Base-by-base conservation (phyloP, 2,797 vertebrate species). In the Cossypha heuglini region DNA sequence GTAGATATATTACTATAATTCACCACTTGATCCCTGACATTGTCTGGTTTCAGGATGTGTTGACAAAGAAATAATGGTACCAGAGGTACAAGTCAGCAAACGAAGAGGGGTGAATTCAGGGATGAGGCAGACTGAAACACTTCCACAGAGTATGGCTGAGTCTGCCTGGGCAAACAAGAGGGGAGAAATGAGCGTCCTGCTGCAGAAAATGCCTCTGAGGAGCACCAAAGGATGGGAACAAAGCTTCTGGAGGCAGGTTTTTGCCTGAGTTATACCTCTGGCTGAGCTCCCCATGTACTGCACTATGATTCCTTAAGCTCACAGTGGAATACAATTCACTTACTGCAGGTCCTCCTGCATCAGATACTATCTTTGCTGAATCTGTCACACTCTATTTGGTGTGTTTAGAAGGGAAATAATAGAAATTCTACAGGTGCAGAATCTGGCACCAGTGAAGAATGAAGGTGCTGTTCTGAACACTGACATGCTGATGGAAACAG, bases 91-190 rank as follows among this genome's bases (percentile, higher is more conserved):
- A 89, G 18, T 28, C 38, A 79, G 43, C 13, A 81, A 72, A 74
- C 0, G 0, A 42, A 7, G 21, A 64, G 12, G 3, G 25, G 2
- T 49, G 24, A 68, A 42, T 51, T 13, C 16, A 40, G 42, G 9
- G 18, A 48, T 3, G 22, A 72, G 45, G 49, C 35, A 68, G 42
- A 45, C 20, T 38, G 45, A 72, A 72, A 49, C 4, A 11, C 3
- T 58, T 72, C 61, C 54, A 54, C 13, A 11, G 6, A 33, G 8
- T 38, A 24, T 21, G 29, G 4, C 45, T 46, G 42, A 28, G 19
- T 38, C 24, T 64, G 22, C 69, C n/a, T 38, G 15, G 61, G 42
- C 35, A 45, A 82, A 66, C 11, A 67, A 6, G 4, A n/a, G 10
- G 12, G 72, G 24, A 71, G 11, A 28, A 84, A 84, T 26, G 11